Evolutionary conservation across 2,888 invertebrate genomes (phyloP).

Genomic region (Ophion obscuratus): DNA sequence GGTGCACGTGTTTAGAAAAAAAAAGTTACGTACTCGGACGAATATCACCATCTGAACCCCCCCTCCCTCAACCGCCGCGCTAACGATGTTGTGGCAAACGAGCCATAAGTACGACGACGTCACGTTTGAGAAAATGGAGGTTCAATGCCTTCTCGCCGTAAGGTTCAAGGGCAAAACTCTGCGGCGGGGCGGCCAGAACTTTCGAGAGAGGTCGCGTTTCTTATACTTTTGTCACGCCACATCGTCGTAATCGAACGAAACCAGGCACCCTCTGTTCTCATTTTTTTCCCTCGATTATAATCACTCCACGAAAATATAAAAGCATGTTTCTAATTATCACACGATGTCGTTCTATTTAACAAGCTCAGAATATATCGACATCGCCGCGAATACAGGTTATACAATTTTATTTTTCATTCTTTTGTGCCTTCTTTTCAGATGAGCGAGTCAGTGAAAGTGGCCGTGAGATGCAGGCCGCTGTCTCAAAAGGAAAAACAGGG

Average conservation of each 20-base stretch:
- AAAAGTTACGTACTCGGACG: neutral
- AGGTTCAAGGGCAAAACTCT: constrained; percentile 63
- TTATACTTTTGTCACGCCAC: constrained; percentile 26
- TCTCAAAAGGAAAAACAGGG: constrained; percentile 88
- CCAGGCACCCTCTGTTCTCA: constrained; percentile 27
- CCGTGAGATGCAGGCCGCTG: constrained; percentile 94
- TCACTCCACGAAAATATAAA: neutral
- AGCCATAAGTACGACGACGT: constrained; percentile 18
- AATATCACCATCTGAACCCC: neutral
- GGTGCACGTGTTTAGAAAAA: neutral
- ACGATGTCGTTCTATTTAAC: neutral
- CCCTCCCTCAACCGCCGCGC: neutral
- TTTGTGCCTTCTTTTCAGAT: constrained; percentile 74
- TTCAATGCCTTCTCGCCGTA: constrained; percentile 64
- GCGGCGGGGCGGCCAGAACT: constrained; percentile 27
- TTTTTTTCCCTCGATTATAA: constrained; percentile 19
- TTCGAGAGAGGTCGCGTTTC: constrained; percentile 37
- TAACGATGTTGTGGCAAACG: constrained; percentile 30
- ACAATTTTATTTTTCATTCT: neutral
- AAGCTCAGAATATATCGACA: neutral
- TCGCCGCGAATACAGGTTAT: neutral
- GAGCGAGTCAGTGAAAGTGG: constrained; percentile 91
- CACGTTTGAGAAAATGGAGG: constrained; percentile 51
- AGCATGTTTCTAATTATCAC: neutral
- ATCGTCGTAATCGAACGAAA: constrained; percentile 47